Percentiles rank a stretch among this genome's conserved stretches.
These are phyloP conservation scores for Rhagonycha fulva DNA, from an alignment of 2,888 invertebrate genomes.

Conservation along the genomic window DNA sequence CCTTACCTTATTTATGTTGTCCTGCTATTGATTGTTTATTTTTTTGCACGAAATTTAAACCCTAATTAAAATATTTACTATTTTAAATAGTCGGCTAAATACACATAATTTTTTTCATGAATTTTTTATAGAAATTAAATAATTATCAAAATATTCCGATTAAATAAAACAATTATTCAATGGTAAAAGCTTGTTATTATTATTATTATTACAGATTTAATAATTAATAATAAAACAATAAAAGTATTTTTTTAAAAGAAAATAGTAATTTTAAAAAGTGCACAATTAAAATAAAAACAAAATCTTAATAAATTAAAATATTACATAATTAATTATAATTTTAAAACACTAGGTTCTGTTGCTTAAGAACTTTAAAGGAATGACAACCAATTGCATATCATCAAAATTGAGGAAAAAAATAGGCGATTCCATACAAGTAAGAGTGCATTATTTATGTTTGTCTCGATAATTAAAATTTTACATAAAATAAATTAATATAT, in stretches of 20 bases:
- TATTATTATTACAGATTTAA: not conserved
- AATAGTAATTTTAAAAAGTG: not conserved
- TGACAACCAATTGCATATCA: slow-evolving; percentile 8
- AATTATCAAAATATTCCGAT: not conserved
- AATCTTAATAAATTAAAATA: not conserved
- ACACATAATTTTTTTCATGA: too few relatives aligned
- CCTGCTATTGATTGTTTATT: too few relatives aligned
- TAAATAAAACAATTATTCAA: not conserved
- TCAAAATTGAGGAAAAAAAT: not conserved
- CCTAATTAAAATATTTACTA: too few relatives aligned
- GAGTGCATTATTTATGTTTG: not conserved
- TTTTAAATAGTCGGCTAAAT: too few relatives aligned
- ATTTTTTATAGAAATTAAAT: not conserved
- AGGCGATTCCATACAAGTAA: not conserved
- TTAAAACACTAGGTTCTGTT: slow-evolving; percentile 19
- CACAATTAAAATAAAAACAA: not conserved
- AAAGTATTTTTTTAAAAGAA: not conserved
- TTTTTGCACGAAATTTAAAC: too few relatives aligned
- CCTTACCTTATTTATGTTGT: too few relatives aligned
- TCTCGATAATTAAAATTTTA: not conserved
- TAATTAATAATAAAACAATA: slow-evolving; percentile 3
- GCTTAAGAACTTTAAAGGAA: slow-evolving; percentile 21
- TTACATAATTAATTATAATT: not conserved
- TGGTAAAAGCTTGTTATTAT: not conserved
- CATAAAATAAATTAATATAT: not conserved